Evolutionary conservation across 1,140 invertebrate genomes (phyloP), one percentile per base, ranked within the genome.

Genomic region (Chelonus insularis): DNA sequence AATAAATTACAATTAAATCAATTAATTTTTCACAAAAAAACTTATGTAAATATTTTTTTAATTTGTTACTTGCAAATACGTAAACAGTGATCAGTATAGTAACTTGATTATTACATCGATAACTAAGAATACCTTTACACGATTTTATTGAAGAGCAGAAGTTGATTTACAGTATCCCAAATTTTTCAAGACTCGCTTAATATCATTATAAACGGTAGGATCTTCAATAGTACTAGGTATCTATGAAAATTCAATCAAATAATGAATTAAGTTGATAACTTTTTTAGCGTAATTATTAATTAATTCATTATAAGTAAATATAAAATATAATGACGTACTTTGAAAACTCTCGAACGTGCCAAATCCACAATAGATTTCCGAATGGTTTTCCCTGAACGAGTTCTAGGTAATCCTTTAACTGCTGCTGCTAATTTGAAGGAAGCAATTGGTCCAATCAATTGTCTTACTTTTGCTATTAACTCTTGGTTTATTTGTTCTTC

Each of bases 151-250:
- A n/a, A n/a, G n/a, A n/a, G n/a, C n/a, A n/a, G n/a, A n/a, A n/a
- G n/a, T n/a, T n/a, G n/a, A n/a, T 76, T 85, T 86, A 1, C 90
- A 90, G 68, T 88, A 91, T 2, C 92, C 92, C 43, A 91, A 76
- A 70, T 88, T 88, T 70, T 91, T 88, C 54, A 95, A 78, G 2
- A 87, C 88, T 23, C 81, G 70, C 69, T 90, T 89, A 43, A 94
- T 90, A 71, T 91, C 88, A 2, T 77, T 80, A 71, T 93, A 97
- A 0, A 96, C 91, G 52, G 83, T 86, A 12, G 91, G 85, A 82
- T 96, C 93, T 81, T 96, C 94, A 54, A 96, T 93, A 1, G 94
- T 95, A 2, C 90, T 86, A 43, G 94, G 89, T 70, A 92, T 89
- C 88, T 91, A 43, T 51, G 65, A 23, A 61, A 54, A 25, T 16